Evolutionary conservation across 2,888 invertebrate species (phyloP).

Genomic region (Chirona hameri): DNA sequence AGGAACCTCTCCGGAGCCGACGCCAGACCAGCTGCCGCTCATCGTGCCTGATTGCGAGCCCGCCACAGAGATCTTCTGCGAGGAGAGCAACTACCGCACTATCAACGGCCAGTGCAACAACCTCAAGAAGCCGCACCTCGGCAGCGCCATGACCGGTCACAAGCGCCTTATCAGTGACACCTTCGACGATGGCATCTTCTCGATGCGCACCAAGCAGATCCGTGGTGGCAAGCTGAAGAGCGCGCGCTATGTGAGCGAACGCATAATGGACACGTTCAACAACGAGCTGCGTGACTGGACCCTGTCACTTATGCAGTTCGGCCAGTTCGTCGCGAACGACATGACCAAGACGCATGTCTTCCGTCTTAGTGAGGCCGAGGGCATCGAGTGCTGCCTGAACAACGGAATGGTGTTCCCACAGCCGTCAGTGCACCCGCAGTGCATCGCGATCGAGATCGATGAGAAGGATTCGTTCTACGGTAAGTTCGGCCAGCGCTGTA

Average conservation of each 20-base stretch:
- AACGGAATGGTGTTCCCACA: background rate
- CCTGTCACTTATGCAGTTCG: constrained; percentile 23
- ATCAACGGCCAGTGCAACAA: constrained; percentile 1
- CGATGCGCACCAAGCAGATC: background rate
- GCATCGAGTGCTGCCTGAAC: background rate
- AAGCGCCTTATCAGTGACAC: background rate
- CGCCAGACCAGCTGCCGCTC: too few relatives aligned
- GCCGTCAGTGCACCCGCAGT: constrained; percentile 45
- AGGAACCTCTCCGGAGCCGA: too few relatives aligned
- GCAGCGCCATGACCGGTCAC: background rate
- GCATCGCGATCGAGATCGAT: constrained; percentile 66
- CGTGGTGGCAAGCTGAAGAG: background rate
- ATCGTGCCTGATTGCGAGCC: too few relatives aligned
- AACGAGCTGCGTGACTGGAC: background rate
- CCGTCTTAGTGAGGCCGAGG: background rate
- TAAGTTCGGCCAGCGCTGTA: constrained; percentile 65
- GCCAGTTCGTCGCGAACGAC: constrained; percentile 32
- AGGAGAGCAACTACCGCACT: background rate
- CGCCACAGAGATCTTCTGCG: too few relatives aligned
- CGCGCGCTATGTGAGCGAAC: background rate
- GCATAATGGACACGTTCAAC: background rate
- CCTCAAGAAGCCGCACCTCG: background rate
- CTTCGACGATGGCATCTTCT: background rate
- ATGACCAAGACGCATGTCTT: background rate
- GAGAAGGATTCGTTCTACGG: constrained; percentile 63